Base-by-base conservation (phyloP, 2,888 invertebrate genomes). In the Apodemia mormo region DNA sequence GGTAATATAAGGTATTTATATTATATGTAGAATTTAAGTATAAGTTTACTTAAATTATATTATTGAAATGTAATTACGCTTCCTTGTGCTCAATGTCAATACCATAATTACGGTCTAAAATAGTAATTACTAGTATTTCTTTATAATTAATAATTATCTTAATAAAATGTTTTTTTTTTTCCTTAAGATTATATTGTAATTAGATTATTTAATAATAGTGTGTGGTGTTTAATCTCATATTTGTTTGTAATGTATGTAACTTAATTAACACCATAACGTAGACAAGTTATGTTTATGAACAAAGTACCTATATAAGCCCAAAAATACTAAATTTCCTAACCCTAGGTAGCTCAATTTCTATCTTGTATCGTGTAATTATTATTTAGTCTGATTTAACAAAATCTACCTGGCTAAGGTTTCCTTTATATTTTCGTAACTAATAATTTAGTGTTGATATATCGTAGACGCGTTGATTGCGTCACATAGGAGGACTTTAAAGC, bases 31-130 rank as follows among this genome's bases (percentile, higher is more conserved):
- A 56, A 54, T 43, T 76, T 78, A 79, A 83, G 81, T 83, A 78
- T 85, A 86, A 82, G 78, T 77, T 77, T 76, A 78, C 80, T 81
- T 80, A 78, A 80, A 73, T 79, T 83, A 81, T 82, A 73, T 79
- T 83, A 81, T 82, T 77, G 72, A 78, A 72, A 77, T 76, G 73
- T 75, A 80, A 81, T 82, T 89, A 91, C 88, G 92, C 92, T 92
- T 93, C 83, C 85, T 85, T 82, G 87, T 92, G 92, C 92, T 93
- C 92, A 93, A 93, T 87, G 88, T 89, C 85, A 71, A 72, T 73
- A 71, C 78, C 61, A 81, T 84, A 86, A 22, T 10, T 73, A 86
- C 90, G 91, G 91, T 91, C 91, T 90, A 91, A 90, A 76, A 77
- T 73, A 73, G 69, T 75, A 78, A 75, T 76, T 75, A 71, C 68